Base-by-base conservation (phyloP, 1,140 invertebrate species). In the Anagrus nilaparvatae region DNA sequence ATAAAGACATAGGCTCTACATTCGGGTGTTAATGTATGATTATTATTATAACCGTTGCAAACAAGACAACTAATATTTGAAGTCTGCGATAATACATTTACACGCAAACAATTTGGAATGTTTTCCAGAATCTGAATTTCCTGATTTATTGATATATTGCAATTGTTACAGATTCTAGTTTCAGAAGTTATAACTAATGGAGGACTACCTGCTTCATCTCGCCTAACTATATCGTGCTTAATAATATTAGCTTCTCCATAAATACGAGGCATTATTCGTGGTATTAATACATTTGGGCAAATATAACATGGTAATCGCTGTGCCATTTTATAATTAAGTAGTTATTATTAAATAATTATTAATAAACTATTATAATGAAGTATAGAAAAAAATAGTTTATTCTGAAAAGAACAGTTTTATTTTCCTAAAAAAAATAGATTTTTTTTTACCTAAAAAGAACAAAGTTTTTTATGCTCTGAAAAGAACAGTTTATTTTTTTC, bases 1-100 rank as follows among this genome's bases (percentile, higher is more conserved):
- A 43, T 33, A 17, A 44, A 46, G 19, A 44, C 32, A 23, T 40
- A 16, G 5, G 24, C 44, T 46, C 34, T 46, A 14, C 27, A 36
- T 17, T 38, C 19, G 12, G 27, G n/a, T 3, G 46, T 44, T 4
- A 44, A 32, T 13, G 16, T 21, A 12, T 41, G 42, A 8, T 41
- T 2, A 24, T 42, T n/a, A 13, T 16, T 3, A n/a, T 2, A 17
- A 21, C 21, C 39, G 24, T 48, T 38, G 27, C 43, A 49, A 32
- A 49, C 31, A 17, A 43, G 12, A 29, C 47, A 49, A 8, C 35
- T 38, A 30, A 18, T 16, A 14, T 28, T 45, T 0, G 7, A 10
- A 1, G 40, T 45, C 25, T 46, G 40, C 7, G 31, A 43, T 13
- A 49, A 27, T n/a, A 49, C 47, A 18, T 49, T 46, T 32, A 49